Conservation (phyloP, 1,140 invertebrate genomes). For the Steinernema feltiae region DNA sequence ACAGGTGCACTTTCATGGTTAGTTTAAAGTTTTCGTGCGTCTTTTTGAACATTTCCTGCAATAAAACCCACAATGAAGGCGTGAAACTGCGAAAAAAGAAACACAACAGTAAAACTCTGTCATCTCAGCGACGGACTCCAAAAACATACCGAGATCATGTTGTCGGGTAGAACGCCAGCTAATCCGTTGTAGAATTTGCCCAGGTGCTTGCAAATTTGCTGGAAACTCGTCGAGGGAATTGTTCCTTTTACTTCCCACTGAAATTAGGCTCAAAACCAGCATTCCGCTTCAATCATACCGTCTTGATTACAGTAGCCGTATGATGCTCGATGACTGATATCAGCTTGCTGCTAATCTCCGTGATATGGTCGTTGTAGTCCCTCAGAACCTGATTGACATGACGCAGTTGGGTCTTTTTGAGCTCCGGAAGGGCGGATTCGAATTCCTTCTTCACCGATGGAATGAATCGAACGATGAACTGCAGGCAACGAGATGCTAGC, state of each 20-base stretch:
- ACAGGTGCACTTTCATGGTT: slow-evolving; percentile 73
- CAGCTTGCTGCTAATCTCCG: slow-evolving; percentile 83
- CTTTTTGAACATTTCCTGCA: slow-evolving; percentile 72
- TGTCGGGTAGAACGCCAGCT: slow-evolving; percentile 59
- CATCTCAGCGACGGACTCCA: no score
- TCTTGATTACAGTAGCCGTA: slow-evolving; percentile 37
- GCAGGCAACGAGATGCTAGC: slow-evolving; percentile 77
- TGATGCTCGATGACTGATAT: slow-evolving; percentile 72
- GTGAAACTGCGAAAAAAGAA: no score
- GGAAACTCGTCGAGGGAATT: slow-evolving; percentile 83
- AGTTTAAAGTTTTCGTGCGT: slow-evolving; percentile 81
- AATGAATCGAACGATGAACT: slow-evolving; percentile 65
- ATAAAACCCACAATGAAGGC: no score
- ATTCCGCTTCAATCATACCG: slow-evolving; percentile 60
- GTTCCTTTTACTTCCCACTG: slow-evolving; percentile 87
- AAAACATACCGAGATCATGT: slow-evolving; percentile 60
- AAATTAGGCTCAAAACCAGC: slow-evolving; percentile 53
- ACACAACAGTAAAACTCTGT: no score
- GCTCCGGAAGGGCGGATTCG: slow-evolving; percentile 57
- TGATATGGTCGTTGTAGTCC: slow-evolving; percentile 79
- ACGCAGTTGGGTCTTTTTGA: slow-evolving; percentile 60
- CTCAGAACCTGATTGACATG: slow-evolving; percentile 66
- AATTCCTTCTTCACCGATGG: slow-evolving; percentile 62
- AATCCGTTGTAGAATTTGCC: slow-evolving; percentile 86
- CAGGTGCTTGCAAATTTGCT: slow-evolving; percentile 79